These are phyloP conservation scores for Saturnia japonica DNA, from an alignment of 2,888 invertebrate species.

Conservation along the genomic window DNA sequence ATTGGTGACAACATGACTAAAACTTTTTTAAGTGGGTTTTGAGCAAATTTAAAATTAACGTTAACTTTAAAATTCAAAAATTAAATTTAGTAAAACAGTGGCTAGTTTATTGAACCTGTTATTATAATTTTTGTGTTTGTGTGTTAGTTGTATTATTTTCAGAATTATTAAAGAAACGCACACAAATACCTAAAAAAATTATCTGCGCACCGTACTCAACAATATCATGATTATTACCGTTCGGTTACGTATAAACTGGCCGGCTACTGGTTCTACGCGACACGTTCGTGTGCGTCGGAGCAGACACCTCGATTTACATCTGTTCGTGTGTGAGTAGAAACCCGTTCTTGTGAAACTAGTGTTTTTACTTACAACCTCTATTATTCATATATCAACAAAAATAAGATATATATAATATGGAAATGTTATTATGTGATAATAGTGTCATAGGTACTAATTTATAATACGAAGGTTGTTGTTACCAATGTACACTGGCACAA, in stretches of 20 bases:
- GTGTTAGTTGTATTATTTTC: too few species aligned
- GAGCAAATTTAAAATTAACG: too few species aligned
- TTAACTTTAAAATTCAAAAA: too few species aligned
- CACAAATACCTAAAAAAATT: not conserved
- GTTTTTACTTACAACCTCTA: conserved; percentile 1
- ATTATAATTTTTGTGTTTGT: too few species aligned
- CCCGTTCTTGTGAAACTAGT: conserved; percentile 27
- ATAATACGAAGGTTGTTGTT: not conserved
- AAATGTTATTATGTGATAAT: not conserved
- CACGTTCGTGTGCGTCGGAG: conserved; percentile 51
- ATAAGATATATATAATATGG: conserved; percentile 1
- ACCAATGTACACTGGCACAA: too few species aligned
- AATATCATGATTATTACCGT: conserved; percentile 77
- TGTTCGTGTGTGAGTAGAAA: conserved; percentile 27
- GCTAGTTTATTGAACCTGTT: too few species aligned
- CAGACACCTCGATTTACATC: conserved; percentile 22
- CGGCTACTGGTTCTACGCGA: conserved; percentile 75
- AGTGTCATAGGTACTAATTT: not conserved
- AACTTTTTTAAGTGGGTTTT: too few species aligned
- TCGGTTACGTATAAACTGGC: conserved; percentile 78
- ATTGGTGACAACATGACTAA: too few species aligned
- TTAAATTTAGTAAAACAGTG: too few species aligned
- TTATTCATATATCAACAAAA: not conserved
- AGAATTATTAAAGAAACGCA: too few species aligned
- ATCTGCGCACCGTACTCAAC: conserved; percentile 62